Evolutionary conservation across 2,113 vertebrate species (phyloP).

Genomic region (Caloenas nicobarica): DNA sequence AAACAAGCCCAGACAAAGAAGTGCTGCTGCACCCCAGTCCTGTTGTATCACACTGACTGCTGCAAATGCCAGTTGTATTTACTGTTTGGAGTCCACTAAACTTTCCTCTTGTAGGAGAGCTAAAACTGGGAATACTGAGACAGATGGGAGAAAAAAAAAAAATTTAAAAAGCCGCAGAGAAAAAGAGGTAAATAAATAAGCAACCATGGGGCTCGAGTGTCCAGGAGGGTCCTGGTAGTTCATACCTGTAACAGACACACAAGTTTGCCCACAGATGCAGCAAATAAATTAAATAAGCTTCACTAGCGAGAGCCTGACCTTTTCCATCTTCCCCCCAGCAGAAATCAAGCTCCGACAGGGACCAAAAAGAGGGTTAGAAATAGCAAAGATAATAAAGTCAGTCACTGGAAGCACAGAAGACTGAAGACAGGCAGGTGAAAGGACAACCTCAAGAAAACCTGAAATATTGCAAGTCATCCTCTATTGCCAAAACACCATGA

Average conservation of each 20-base stretch:
- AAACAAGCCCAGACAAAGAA: constrained; percentile 22
- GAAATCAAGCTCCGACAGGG: not conserved
- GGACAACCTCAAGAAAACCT: not conserved
- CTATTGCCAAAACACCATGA: not conserved
- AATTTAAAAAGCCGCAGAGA: not conserved
- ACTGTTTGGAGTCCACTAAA: not conserved
- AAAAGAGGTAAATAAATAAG: constrained; percentile 4
- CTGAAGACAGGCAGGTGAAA: not conserved
- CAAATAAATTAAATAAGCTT: constrained; percentile 35
- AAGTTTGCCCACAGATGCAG: not conserved
- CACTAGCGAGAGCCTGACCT: constrained; percentile 37
- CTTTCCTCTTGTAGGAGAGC: not conserved
- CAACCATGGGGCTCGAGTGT: not conserved
- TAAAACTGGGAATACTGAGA: not conserved
- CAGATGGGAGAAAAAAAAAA: not conserved
- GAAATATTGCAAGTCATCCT: not conserved
- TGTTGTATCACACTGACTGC: not conserved
- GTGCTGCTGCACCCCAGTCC: not conserved
- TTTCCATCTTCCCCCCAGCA: constrained; percentile 44
- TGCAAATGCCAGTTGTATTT: constrained; percentile 36
- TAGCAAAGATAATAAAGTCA: not conserved
- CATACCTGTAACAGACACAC: not conserved
- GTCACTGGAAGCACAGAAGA: not conserved
- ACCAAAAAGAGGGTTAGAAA: not conserved
- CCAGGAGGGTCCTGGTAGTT: not conserved